Evolutionary conservation across 2,888 invertebrate genomes (phyloP).

Genomic region (Drosophila recens): DNA sequence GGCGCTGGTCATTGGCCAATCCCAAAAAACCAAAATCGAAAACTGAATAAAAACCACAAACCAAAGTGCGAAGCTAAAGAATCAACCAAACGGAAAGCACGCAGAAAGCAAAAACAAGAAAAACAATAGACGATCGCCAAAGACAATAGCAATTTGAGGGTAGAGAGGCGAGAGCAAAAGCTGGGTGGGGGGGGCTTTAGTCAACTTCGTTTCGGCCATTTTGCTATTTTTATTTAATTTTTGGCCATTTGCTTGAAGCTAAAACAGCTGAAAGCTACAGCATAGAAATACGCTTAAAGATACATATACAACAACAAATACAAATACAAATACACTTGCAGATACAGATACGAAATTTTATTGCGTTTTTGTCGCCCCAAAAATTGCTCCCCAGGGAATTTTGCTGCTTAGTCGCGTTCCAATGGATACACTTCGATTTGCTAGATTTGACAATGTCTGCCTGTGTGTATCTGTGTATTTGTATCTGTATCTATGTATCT

Average conservation of each 20-base stretch:
- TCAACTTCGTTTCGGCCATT: slow-evolving; percentile 45
- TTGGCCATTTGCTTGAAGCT: slow-evolving; percentile 43
- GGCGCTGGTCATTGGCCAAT: slow-evolving; percentile 55
- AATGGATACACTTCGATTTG: slow-evolving; percentile 76
- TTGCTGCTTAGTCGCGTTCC: slow-evolving; percentile 55
- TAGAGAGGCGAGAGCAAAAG: not conserved
- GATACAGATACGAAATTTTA: slow-evolving; percentile 50
- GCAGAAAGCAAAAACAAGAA: slow-evolving; percentile 25
- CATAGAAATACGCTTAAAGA: slow-evolving; percentile 12
- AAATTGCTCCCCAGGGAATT: slow-evolving; percentile 80
- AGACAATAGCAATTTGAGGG: not conserved
- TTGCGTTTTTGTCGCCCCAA: slow-evolving; percentile 44
- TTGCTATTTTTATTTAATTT: slow-evolving; percentile 69
- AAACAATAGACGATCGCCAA: slow-evolving; percentile 19
- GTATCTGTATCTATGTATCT: slow-evolving; percentile 18
- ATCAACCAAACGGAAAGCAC: slow-evolving; percentile 66
- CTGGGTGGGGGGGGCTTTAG: not conserved
- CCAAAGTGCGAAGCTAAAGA: slow-evolving; percentile 55
- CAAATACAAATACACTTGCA: slow-evolving; percentile 11
- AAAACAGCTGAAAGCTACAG: not conserved
- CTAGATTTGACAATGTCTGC: slow-evolving; percentile 67
- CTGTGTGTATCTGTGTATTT: slow-evolving; percentile 16
- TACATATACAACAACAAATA: slow-evolving; percentile 13
- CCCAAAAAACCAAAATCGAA: slow-evolving; percentile 20
- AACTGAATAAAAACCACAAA: slow-evolving; percentile 13